Percentiles rank a stretch among this genome's conserved stretches.
Conservation (phyloP, 2,797 vertebrate genomes). For the Falco biarmicus region DNA sequence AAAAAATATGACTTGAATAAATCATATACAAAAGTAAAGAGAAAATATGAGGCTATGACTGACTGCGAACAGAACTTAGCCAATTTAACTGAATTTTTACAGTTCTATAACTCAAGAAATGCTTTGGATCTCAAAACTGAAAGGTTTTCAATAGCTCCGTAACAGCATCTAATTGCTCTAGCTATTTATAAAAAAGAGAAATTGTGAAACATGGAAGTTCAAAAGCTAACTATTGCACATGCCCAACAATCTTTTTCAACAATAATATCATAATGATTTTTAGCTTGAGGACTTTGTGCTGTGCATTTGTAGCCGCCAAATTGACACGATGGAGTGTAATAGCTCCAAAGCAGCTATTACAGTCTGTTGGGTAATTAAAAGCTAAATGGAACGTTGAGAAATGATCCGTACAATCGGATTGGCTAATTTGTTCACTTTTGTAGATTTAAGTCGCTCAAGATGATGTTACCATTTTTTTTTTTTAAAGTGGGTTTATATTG, state of each 20-base stretch:
- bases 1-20: neutral
- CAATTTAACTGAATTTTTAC: conserved; percentile 30
- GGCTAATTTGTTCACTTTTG: conserved; percentile 63
- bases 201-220: conserved; percentile 34
- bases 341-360: conserved; percentile 64
- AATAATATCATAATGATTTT: conserved; percentile 69
- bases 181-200: conserved; percentile 53
- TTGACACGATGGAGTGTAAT: conserved; percentile 64
- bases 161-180: conserved; percentile 60
- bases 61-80: conserved; percentile 32
- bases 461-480: conserved; percentile 21
- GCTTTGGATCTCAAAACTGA: conserved; percentile 33
- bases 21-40: neutral
- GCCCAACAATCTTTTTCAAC: conserved; percentile 49
- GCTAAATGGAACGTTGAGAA: conserved; percentile 71
- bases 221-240: conserved; percentile 18
- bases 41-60: neutral
- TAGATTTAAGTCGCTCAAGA: conserved; percentile 55
- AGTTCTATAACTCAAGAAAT: conserved; percentile 33
- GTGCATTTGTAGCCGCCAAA: conserved; percentile 58
- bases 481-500: conserved; percentile 9
- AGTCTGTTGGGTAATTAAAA: conserved; percentile 73
- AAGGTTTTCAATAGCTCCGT: conserved; percentile 41
- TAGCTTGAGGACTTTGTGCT: conserved; percentile 64
- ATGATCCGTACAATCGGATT: conserved; percentile 49